Evolutionary conservation across 2,888 invertebrate genomes (phyloP).

Genomic region (Plagiodera versicolora): DNA sequence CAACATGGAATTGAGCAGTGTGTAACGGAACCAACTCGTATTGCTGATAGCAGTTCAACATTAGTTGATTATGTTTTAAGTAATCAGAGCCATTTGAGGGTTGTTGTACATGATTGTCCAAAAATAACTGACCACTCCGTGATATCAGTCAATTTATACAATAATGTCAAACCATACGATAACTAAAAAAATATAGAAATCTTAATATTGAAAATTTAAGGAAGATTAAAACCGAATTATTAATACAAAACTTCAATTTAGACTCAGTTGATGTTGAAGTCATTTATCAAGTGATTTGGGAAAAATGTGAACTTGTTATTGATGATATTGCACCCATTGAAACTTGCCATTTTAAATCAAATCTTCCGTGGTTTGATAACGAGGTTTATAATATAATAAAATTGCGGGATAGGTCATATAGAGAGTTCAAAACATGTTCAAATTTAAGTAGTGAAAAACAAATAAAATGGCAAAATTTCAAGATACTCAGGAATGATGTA

Average conservation of each 20-base stretch:
- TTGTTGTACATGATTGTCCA: slow-evolving; percentile 13
- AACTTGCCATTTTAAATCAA: slow-evolving; percentile 10
- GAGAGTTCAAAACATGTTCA: slow-evolving; percentile 11
- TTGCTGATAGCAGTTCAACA: slow-evolving; percentile 1
- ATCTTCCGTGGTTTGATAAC: slow-evolving; percentile 7
- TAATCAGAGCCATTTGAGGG: slow-evolving; percentile 9
- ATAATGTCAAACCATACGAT: slow-evolving; percentile 10
- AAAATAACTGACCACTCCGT: no score
- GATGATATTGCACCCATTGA: slow-evolving; percentile 12
- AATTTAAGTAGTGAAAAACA: slow-evolving; percentile 3
- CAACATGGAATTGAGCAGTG: slow-evolving; percentile 12
- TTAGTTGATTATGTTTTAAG: slow-evolving; percentile 6
- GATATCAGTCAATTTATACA: slow-evolving; percentile 10
- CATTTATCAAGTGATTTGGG: slow-evolving; percentile 1
- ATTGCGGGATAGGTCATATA: slow-evolving; percentile 10
- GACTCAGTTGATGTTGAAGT: neutral
- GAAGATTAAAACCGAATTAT: slow-evolving; percentile 8
- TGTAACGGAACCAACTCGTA: slow-evolving; percentile 10
- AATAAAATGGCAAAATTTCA: neutral
- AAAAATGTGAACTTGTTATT: slow-evolving; percentile 10
- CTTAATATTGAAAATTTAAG: slow-evolving; percentile 11
- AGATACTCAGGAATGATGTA: neutral
- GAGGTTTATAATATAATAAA: slow-evolving; percentile 13
- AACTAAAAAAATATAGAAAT: slow-evolving; percentile 11
- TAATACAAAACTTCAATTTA: slow-evolving; percentile 8